Evolutionary conservation across 2,888 invertebrate species (phyloP), one percentile per base, ranked within the genome.

Genomic region (Laothoe populi): DNA sequence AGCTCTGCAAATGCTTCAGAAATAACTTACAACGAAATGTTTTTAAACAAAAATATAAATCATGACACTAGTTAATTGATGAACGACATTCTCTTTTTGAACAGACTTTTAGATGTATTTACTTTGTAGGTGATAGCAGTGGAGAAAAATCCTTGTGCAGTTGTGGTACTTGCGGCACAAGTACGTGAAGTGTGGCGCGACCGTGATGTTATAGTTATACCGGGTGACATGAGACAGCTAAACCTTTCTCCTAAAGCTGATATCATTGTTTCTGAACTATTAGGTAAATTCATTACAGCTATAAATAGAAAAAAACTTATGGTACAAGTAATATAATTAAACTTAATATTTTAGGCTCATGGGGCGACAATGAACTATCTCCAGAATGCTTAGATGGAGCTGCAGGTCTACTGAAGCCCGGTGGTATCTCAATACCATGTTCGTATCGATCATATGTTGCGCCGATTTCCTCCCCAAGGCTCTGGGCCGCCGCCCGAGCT

Each of bases 301-400:
- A n/a, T n/a, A n/a, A n/a, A n/a, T n/a, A n/a, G n/a, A n/a, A n/a
- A n/a, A n/a, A n/a, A n/a, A n/a, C n/a, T n/a, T n/a, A n/a, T n/a
- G n/a, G n/a, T n/a, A 11, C 19, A 45, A 4, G 23, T 21, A 13
- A 0, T 2, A 7, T 11, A 40, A 57, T 10, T 24, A 23, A 24
- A 42, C 7, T 42, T 24, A 42, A 19, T 44, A 11, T 40, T 59
- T 26, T 21, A 94, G 95, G 96, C 0, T 99, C 99, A 1, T 99
- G 99, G 94, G 99, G 99, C 21, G 99, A 99, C 85, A 99, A 99
- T 84, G 99, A 99, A 90, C 94, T 99, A 11, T 98, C 99, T 0
- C 99, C 99, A 0, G 99, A 99, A 87, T 99, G 99, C 86, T 93
- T 99, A 59, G 99, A 99, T 87, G 98, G 99, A 2, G 98, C 98